Evolutionary conservation across 2,888 invertebrate genomes (phyloP).

Genomic region (Orthonychiurus folsomi): DNA sequence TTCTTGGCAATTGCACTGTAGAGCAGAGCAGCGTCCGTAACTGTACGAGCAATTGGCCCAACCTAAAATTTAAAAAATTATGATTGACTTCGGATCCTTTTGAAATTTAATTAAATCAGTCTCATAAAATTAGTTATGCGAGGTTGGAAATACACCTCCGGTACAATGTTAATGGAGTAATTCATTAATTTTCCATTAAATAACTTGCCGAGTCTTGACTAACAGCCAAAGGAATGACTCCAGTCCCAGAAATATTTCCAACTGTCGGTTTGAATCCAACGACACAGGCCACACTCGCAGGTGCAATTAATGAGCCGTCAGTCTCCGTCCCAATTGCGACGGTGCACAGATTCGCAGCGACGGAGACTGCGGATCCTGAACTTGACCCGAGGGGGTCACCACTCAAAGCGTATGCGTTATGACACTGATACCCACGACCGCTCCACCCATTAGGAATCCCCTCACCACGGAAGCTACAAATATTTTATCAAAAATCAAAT

Average conservation of each 20-base stretch:
- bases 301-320: slow-evolving; percentile 22
- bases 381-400: slow-evolving; percentile 19
- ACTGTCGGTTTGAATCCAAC: slow-evolving; percentile 21
- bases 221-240: slow-evolving; percentile 20
- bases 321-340: slow-evolving; percentile 24
- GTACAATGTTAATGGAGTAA: background rate
- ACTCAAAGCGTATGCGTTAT: slow-evolving; percentile 17
- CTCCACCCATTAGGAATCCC: slow-evolving; percentile 26
- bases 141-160: too few relatives aligned
- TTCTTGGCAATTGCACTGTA: background rate
- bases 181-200: background rate
- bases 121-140: too few relatives aligned
- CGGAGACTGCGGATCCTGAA: slow-evolving; percentile 19
- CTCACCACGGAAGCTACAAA: slow-evolving; percentile 20
- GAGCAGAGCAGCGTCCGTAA: slow-evolving; percentile 16
- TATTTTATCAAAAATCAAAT: background rate
- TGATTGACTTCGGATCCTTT: background rate
- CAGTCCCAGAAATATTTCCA: slow-evolving; percentile 16
- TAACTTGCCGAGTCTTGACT: slow-evolving; percentile 23
- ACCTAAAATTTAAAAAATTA: slow-evolving; percentile 3
- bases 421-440: slow-evolving; percentile 21
- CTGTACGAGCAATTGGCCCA: slow-evolving; percentile 26
- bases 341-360: slow-evolving; percentile 19
- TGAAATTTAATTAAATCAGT: background rate
- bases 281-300: slow-evolving; percentile 14